Evolutionary conservation across 2,888 invertebrate genomes (phyloP), one percentile per base, ranked within the genome.

Genomic region (Dioctria rufipes): DNA sequence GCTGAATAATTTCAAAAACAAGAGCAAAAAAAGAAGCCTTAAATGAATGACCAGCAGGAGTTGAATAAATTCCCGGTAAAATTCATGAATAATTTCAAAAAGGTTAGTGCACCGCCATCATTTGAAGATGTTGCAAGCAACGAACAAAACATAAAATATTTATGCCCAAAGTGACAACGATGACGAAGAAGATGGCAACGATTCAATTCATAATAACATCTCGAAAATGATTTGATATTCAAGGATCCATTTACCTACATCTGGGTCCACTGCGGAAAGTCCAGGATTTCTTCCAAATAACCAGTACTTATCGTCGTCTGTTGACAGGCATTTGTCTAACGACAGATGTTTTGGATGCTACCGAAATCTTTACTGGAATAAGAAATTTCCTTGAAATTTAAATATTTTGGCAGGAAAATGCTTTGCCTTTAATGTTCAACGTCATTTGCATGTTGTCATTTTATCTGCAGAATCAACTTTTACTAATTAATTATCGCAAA

Each of bases 41-140:
- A 25, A 25, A 25, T 25, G 25, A 25, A 1, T 25, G 46, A 6
- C 46, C 46, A 8, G 5, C 46, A 46, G 25, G 25, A 25, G 46
- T 8, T 8, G 46, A 46, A 46, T 46, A 8, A 42, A 66, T 42
- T 43, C n/a, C 42, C 3, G 39, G 4, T 13, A 66, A 39, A 39
- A 42, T 66, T n/a, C 67, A 67, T 67, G 46, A 67, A 67, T 67
- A 67, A n/a, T 67, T 11, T 25, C n/a, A 25, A n/a, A 67, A 46
- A 67, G 67, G 9, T 67, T 49, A 67, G 25, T 67, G 67, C 43
- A 67, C 46, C 67, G 25, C 25, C 25, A 67, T 25, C 67, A 25
- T 25, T 25, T 25, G 46, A 42, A 67, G 49, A 46, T 67, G 49
- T 42, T 46, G 46, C 25, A 46, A 25, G 25, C 25, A 67, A 67